These are phyloP conservation scores for Agrypnus murinus DNA, from an alignment of 2,888 invertebrate species.

Conservation along the genomic window DNA sequence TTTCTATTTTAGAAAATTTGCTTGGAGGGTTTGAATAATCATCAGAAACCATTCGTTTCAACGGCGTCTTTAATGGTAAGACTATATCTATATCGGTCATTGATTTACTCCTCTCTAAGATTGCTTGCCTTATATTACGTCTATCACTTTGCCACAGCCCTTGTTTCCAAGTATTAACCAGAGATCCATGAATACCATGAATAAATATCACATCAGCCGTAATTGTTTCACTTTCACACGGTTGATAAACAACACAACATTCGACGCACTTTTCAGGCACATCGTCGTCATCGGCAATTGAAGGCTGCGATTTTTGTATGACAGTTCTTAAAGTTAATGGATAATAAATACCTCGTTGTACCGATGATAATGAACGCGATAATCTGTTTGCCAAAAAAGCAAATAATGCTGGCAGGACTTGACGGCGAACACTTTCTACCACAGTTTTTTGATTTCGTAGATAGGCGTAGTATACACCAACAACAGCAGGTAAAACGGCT, in stretches of 20 bases:
- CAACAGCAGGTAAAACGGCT: conserved; percentile 65
- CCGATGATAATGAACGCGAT: conserved; percentile 67
- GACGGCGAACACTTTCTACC: conserved; percentile 64
- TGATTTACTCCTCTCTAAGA: conserved; percentile 61
- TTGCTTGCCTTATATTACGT: conserved; percentile 65
- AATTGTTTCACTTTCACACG: conserved; percentile 58
- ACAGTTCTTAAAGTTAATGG: conserved; percentile 52
- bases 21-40: conserved; percentile 60
- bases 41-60: conserved; percentile 62
- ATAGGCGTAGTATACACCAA: conserved; percentile 67
- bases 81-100: conserved; percentile 59
- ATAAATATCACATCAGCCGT: conserved; percentile 85
- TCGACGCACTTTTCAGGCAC: conserved; percentile 68
- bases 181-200: conserved; percentile 86
- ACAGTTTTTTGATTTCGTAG: conserved; percentile 66
- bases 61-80: conserved; percentile 43
- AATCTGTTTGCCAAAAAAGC: conserved; percentile 68
- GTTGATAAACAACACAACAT: conserved; percentile 66
- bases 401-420: conserved; percentile 66
- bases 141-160: conserved; percentile 76
- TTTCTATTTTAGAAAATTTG: conserved; percentile 60
- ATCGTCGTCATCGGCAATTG: conserved; percentile 37
- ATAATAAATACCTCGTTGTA: conserved; percentile 65
- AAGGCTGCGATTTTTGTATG: conserved; percentile 15
- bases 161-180: conserved; percentile 89